A percentile compares a stretch with the other conserved stretches of the same genome.
phyloP scores from a whole-genome alignment of 2,113 vertebrate species.

The Tachuris rubrigastra region DNA sequence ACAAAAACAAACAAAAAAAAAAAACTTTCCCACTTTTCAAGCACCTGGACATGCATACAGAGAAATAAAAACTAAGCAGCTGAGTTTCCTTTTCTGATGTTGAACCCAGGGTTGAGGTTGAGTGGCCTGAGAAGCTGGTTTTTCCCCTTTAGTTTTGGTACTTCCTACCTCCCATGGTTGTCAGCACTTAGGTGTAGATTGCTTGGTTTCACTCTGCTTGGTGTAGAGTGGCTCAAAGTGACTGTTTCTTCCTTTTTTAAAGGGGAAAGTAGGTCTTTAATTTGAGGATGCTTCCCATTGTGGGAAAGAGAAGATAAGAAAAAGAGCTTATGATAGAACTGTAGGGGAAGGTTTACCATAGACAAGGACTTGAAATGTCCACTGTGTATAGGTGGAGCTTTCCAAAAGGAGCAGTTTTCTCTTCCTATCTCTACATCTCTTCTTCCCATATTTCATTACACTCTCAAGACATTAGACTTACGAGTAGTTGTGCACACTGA shows the following conservation, averaged over 20 bases:
- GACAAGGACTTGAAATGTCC: not conserved
- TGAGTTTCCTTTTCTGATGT: not conserved
- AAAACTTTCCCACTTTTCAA: not conserved
- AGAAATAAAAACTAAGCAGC: not conserved
- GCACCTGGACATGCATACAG: fast-evolving
- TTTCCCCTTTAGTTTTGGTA: not conserved
- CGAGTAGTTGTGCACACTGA: not conserved
- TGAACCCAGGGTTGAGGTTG: not conserved
- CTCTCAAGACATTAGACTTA: not conserved
- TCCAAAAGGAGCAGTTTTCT: not conserved
- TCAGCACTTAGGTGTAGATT: not conserved
- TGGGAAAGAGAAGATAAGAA: not conserved
- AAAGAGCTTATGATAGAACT: not conserved
- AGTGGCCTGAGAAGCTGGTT: not conserved
- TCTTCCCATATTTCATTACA: not conserved
- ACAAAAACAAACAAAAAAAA: no score
- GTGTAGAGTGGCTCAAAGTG: not conserved
- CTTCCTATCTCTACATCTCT: not conserved
- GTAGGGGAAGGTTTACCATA: not conserved
- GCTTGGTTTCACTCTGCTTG: not conserved
- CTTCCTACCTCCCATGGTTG: not conserved
- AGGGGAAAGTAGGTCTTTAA: not conserved
- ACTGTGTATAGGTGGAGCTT: not conserved
- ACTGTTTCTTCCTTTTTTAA: not conserved
- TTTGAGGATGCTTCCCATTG: not conserved